phyloP scores from a whole-genome alignment of 2,797 vertebrate species.

The Rhinoraja longicauda region DNA sequence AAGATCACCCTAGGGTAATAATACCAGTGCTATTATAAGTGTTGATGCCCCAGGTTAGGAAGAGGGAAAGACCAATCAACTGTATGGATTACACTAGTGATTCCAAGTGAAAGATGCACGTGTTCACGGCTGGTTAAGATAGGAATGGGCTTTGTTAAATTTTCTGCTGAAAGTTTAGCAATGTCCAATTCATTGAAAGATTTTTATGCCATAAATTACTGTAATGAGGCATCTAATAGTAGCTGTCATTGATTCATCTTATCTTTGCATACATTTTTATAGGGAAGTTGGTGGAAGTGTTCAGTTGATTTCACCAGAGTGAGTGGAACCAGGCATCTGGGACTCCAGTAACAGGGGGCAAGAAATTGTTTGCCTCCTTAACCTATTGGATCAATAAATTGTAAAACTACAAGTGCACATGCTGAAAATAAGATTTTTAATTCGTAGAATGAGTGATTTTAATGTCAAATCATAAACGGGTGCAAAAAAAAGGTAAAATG shows the following conservation, averaged over 20 bases:
- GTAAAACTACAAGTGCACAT: no score
- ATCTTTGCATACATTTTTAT: background rate
- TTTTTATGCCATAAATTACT: background rate
- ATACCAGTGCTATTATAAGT: background rate
- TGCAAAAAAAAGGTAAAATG: no score
- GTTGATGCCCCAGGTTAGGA: background rate
- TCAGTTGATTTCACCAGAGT: background rate
- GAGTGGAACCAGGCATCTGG: background rate
- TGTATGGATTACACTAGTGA: background rate
- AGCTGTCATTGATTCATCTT: background rate
- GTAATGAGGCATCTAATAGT: background rate
- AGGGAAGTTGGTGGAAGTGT: background rate
- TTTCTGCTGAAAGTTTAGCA: background rate
- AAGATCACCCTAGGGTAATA: background rate
- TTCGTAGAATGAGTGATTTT: no score
- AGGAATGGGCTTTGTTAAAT: background rate
- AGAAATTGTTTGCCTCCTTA: background rate
- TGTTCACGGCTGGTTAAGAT: background rate
- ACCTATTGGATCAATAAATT: no score
- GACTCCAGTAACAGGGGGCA: background rate
- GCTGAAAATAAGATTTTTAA: no score
- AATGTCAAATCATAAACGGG: no score
- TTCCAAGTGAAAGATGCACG: background rate
- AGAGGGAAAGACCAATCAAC: background rate
- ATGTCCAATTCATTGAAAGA: background rate